Conservation (phyloP, 1,140 invertebrate species). For the Aphidius gifuensis region DNA sequence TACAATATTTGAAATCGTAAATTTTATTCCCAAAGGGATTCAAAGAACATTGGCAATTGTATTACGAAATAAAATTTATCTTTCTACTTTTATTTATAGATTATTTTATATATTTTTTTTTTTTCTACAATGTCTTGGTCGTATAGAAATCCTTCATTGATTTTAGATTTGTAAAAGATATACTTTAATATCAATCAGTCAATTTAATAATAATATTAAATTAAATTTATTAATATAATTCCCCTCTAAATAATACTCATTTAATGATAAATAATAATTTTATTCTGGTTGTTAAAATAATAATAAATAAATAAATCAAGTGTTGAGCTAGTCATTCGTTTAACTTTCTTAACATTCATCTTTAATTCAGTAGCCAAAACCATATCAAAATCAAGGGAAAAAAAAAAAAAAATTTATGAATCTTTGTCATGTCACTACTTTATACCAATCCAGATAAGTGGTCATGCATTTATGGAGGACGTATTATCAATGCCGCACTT, state of each 20-base stretch:
- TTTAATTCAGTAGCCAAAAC: slow-evolving; percentile 50
- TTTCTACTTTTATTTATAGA: too few species aligned
- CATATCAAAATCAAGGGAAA: slow-evolving; percentile 14
- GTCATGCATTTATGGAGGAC: slow-evolving; percentile 54
- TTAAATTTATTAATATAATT: too few species aligned
- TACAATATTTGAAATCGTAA: slow-evolving; percentile 11
- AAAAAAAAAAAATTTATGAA: slow-evolving; percentile 40
- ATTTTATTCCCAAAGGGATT: slow-evolving; percentile 22
- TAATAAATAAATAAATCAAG: neutral
- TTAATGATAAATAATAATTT: too few species aligned
- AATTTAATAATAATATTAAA: too few species aligned
- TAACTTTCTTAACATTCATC: slow-evolving; percentile 31
- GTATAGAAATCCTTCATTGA: too few species aligned
- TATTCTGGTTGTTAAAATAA: neutral
- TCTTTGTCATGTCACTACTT: slow-evolving; percentile 37
- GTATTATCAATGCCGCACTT: neutral
- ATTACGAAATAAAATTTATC: slow-evolving; percentile 29
- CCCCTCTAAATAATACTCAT: too few species aligned
- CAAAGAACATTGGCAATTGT: slow-evolving; percentile 38
- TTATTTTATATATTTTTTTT: too few species aligned
- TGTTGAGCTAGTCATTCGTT: neutral
- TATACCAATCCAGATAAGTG: slow-evolving; percentile 53
- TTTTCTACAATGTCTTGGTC: too few species aligned
- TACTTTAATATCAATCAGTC: too few species aligned
- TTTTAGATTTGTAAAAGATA: too few species aligned